phyloP scores from a whole-genome alignment of 2,888 invertebrate species.

The Eilema sororculum region DNA sequence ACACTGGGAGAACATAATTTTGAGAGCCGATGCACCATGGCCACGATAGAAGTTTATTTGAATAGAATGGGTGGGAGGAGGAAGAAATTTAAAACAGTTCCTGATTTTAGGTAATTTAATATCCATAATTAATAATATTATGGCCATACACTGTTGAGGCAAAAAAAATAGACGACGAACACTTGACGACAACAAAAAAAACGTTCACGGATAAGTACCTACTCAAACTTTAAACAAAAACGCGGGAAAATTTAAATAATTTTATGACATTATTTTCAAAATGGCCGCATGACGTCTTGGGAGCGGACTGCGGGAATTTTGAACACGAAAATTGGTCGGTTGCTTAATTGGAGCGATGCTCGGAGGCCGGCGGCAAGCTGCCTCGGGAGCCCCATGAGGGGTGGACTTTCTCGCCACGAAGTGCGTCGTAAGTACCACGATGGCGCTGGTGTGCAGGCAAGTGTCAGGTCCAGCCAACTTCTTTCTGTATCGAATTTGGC shows the following conservation, averaged over 20 bases:
- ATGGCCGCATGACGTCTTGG: conserved; percentile 51
- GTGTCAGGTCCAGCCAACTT: conserved; percentile 66
- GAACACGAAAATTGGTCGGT: conserved; percentile 66
- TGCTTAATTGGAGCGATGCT: conserved; percentile 67
- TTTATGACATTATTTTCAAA: conserved; percentile 37
- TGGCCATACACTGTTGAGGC: conserved; percentile 22
- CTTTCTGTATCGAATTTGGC: conserved; percentile 58
- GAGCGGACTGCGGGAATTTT: conserved; percentile 60
- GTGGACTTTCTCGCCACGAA: conserved; percentile 73
- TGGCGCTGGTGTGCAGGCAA: conserved; percentile 68
- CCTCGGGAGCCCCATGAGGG: conserved; percentile 64
- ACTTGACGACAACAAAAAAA: conserved; percentile 34
- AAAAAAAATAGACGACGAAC: conserved; percentile 30
- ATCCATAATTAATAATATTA: conserved; percentile 29
- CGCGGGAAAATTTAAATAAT: conserved; percentile 30
- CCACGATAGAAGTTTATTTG: no score
- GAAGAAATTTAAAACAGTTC: neutral
- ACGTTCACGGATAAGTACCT: conserved; percentile 12
- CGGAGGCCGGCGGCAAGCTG: conserved; percentile 66
- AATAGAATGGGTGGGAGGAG: no score
- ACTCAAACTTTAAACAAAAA: conserved; percentile 18
- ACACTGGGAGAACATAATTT: no score
- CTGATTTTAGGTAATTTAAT: conserved; percentile 35
- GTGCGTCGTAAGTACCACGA: conserved; percentile 79
- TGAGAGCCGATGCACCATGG: no score